Evolutionary conservation across 2,113 vertebrate genomes (phyloP), one percentile per base, ranked within the genome.

Genomic region (Trichechus manatus): DNA sequence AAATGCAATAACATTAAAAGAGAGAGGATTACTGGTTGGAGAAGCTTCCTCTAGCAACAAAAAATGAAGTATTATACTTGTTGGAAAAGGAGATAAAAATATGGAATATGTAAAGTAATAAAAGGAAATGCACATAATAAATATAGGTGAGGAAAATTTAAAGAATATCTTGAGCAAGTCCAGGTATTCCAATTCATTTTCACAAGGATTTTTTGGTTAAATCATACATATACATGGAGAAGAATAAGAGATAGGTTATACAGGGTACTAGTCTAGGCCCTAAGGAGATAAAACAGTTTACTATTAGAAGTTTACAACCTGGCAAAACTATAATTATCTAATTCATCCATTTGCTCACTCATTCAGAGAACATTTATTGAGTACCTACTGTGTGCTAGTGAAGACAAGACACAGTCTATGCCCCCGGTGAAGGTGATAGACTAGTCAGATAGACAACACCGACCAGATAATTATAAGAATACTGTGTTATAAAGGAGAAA

Each of bases 41-140:
- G 10, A 74, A 63, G 22, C 11, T 87, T 79, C 44, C 63, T 68
- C 44, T 86, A 79, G 56, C 36, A 68, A 66, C n/a, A 78, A 91
- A 96, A 11, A 92, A 93, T 89, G 33, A 85, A 81, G 63, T 89
- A 22, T 31, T 92, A 61, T 86, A 63, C 33, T 72, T 87, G 19
- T 6, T 66, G 42, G 75, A 88, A 95, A 68, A 87, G n/a, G 33
- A 92, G 56, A 92, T 61, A 44, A 81, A 81, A 95, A 64, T 82
- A 77, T 64, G 72, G 6, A 78, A 70, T 72, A 70, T 6, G 4
- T 79, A 81, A 3, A 36, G 13, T 63, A 87, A 68, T 33, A 86
- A 95, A 93, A 88, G 25, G 29, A 97, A 94, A 87, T 63, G 6
- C 19, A 87, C 63, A 39, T 61, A 96, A 92, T 87, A 66, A 85